Conservation (phyloP, 1,140 invertebrate genomes). For the Drosophila obscura region DNA sequence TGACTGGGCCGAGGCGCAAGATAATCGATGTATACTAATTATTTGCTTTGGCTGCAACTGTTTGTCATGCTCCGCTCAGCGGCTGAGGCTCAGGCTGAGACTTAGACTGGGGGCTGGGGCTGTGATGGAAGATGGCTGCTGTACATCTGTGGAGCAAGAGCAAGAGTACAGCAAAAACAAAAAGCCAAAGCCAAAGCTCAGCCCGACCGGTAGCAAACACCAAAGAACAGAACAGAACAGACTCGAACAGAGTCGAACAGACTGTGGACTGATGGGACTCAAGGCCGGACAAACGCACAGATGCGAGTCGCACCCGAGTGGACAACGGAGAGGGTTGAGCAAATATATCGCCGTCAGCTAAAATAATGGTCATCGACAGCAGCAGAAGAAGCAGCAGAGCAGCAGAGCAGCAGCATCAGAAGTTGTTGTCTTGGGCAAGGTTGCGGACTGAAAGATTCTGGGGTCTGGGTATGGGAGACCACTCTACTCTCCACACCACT, state of each 20-base stretch:
- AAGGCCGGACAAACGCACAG: slow-evolving; percentile 31
- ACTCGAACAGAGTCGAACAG: slow-evolving; percentile 8
- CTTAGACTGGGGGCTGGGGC: no score
- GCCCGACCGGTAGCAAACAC: slow-evolving; percentile 49
- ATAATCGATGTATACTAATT: slow-evolving; percentile 83
- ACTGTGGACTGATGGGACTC: slow-evolving; percentile 10
- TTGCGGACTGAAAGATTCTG: slow-evolving; percentile 55
- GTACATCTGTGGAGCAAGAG: slow-evolving; percentile 36
- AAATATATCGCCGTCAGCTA: slow-evolving; percentile 69
- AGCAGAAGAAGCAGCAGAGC: slow-evolving; percentile 14
- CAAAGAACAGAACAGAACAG: slow-evolving; percentile 24
- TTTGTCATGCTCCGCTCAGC: slow-evolving; percentile 71
- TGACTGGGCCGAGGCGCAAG: slow-evolving; percentile 52
- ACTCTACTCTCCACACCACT: slow-evolving; percentile 3
- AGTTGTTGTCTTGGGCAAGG: slow-evolving; percentile 70
- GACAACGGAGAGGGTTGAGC: slow-evolving; percentile 19
- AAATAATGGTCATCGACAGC: slow-evolving; percentile 78
- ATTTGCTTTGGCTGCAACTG: slow-evolving; percentile 81
- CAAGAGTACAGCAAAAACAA: slow-evolving; percentile 73
- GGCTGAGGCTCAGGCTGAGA: not conserved
- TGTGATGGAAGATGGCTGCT: slow-evolving; percentile 17
- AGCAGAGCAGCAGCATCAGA: slow-evolving; percentile 15
- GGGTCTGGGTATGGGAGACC: slow-evolving; percentile 3
- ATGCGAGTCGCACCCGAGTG: slow-evolving; percentile 37
- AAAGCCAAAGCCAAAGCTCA: slow-evolving; percentile 41